Evolutionary conservation across 2,113 vertebrate species (phyloP).

Genomic region (Proterorhinus semilunaris): DNA sequence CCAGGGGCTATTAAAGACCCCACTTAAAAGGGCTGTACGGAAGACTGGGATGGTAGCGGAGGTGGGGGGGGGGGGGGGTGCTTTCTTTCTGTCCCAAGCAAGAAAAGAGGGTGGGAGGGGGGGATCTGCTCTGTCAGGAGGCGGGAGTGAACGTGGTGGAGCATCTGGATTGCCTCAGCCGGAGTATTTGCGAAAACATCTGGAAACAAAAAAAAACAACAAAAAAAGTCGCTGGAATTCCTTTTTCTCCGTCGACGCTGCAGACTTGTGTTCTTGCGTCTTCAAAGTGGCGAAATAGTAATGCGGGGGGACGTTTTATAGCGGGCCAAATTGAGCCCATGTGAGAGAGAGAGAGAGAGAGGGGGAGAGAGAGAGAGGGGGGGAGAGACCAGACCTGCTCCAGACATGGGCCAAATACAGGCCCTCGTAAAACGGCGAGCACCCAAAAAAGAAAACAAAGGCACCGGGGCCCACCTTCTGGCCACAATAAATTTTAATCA

Average conservation of each 20-base stretch:
- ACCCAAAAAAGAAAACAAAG: constrained; percentile 10
- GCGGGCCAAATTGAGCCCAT: constrained; percentile 75
- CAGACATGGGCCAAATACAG: constrained; percentile 40
- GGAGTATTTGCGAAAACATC: constrained; percentile 78
- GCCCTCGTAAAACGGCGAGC: constrained; percentile 47
- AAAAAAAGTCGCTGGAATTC: constrained; percentile 76
- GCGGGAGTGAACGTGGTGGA: constrained; percentile 60
- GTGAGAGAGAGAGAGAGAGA: constrained; percentile 62
- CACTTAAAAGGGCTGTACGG: constrained; percentile 60
- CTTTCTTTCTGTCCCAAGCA: constrained; percentile 25
- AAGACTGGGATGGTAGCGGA: not conserved
- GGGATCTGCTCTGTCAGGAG: constrained; percentile 41
- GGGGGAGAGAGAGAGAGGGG: constrained; percentile 51
- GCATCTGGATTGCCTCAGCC: constrained; percentile 79
- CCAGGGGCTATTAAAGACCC: constrained; percentile 63
- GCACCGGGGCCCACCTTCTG: constrained; percentile 10
- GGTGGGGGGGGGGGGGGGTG: constrained; percentile 25
- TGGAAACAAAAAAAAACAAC: constrained; percentile 65
- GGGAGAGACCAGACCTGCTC: constrained; percentile 48
- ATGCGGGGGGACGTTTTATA: constrained; percentile 66
- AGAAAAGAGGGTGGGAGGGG: constrained; percentile 16
- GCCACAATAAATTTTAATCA: constrained; percentile 27
- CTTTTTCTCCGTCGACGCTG: constrained; percentile 56
- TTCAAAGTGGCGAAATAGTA: constrained; percentile 69
- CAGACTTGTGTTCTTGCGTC: constrained; percentile 47